Percentiles rank a stretch among this genome's conserved stretches.
Conservation (phyloP, 2,797 vertebrate species). For the Steatocranus sp. region DNA sequence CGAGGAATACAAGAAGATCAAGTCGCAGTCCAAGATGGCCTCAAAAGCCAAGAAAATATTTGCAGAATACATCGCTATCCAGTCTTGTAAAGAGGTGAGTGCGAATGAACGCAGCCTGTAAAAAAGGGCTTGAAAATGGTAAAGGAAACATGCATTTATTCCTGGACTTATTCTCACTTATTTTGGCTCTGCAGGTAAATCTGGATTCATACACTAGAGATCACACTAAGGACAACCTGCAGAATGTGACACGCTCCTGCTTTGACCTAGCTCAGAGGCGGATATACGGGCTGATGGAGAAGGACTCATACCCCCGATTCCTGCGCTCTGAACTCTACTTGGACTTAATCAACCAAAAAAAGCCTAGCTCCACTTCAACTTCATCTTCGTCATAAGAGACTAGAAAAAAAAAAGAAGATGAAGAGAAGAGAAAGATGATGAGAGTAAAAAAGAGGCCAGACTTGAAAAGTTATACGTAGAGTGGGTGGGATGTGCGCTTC, state of each 20-base stretch:
- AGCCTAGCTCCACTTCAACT: slow-evolving; percentile 83
- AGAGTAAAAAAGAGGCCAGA: slow-evolving; percentile 34
- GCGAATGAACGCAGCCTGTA: background rate
- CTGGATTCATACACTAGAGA: slow-evolving; percentile 94
- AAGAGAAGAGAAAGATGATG: slow-evolving; percentile 5
- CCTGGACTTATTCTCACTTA: background rate
- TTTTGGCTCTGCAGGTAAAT: slow-evolving; percentile 80
- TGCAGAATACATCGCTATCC: slow-evolving; percentile 93
- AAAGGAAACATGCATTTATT: background rate
- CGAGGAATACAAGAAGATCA: slow-evolving; percentile 96
- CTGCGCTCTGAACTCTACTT: slow-evolving; percentile 95
- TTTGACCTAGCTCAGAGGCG: slow-evolving; percentile 93
- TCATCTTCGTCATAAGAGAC: slow-evolving; percentile 76
- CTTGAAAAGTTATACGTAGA: slow-evolving; percentile 35
- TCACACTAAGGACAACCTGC: slow-evolving; percentile 95
- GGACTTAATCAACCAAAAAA: slow-evolving; percentile 96
- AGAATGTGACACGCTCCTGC: slow-evolving; percentile 88
- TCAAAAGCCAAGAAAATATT: slow-evolving; percentile 98
- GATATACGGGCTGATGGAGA: slow-evolving; percentile 97
- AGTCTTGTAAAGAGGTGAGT: slow-evolving; percentile 97
- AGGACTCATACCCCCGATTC: slow-evolving; percentile 96
- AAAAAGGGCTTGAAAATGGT: background rate
- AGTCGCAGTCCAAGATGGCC: slow-evolving; percentile 95
- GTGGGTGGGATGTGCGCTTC: slow-evolving; percentile 33
- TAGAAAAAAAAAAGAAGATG: background rate